Conservation (phyloP, 2,888 invertebrate genomes). For the Rutpela maculata region DNA sequence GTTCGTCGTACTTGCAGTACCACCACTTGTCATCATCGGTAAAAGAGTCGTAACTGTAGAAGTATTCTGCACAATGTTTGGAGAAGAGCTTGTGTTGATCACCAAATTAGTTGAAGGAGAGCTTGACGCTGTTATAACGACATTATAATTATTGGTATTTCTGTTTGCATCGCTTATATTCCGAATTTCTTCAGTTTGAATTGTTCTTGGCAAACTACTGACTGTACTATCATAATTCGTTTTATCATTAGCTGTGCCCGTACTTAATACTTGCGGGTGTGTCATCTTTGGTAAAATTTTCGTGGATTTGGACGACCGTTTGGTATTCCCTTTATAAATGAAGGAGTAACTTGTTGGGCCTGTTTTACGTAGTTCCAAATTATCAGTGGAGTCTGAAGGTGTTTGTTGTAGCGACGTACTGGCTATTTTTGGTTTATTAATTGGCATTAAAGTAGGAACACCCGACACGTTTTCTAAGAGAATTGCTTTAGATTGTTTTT, state of each 20-base stretch:
- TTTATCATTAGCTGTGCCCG: not conserved
- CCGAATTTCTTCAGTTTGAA: not conserved
- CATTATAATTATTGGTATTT: not conserved
- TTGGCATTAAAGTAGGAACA: not conserved
- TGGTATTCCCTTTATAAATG: slow-evolving; percentile 3
- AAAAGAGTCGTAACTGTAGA: not conserved
- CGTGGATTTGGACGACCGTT: not conserved
- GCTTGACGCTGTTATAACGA: not conserved
- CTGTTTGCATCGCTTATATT: not conserved
- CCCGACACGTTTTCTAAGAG: not conserved
- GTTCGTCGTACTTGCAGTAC: not conserved
- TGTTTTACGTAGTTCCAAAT: slow-evolving; percentile 23
- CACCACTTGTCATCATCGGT: not conserved
- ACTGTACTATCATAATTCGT: not conserved
- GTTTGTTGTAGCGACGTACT: not conserved
- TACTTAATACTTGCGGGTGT: not conserved
- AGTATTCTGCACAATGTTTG: not conserved
- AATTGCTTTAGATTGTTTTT: slow-evolving; percentile 49
- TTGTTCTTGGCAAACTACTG: not conserved
- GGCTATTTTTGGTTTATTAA: not conserved
- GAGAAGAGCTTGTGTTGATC: not conserved
- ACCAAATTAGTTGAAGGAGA: too few relatives aligned
- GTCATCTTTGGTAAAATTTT: too few relatives aligned
- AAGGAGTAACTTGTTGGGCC: slow-evolving; percentile 29
- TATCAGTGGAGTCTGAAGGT: not conserved